Conservation (phyloP, 1,140 invertebrate species). For the Coptotermes formosanus region DNA sequence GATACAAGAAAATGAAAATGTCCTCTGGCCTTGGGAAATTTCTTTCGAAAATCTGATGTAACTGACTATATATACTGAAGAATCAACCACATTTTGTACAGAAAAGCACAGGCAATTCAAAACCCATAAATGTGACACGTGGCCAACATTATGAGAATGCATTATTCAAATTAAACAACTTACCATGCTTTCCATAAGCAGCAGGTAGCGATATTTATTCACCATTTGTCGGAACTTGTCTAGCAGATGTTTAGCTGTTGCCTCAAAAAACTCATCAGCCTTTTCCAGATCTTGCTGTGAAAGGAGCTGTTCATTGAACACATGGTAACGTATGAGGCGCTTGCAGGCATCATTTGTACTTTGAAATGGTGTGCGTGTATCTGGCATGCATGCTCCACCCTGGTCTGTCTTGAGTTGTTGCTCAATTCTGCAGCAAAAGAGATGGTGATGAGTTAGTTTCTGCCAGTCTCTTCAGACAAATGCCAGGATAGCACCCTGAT, state of each 20-base stretch:
- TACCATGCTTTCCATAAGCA: constrained; percentile 85
- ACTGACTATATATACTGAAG: too few relatives aligned
- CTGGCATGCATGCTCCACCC: constrained; percentile 70
- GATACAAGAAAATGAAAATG: too few relatives aligned
- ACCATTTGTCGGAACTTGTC: constrained; percentile 73
- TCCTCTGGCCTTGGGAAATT: too few relatives aligned
- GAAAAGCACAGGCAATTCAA: too few relatives aligned
- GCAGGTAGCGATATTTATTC: constrained; percentile 73
- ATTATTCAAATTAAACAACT: constrained; percentile 39
- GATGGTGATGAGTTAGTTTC: not conserved
- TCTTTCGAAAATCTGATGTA: too few relatives aligned
- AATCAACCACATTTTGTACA: too few relatives aligned
- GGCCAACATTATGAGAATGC: too few relatives aligned
- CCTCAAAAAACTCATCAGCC: constrained; percentile 74
- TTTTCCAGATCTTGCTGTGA: constrained; percentile 66
- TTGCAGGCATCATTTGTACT: constrained; percentile 75
- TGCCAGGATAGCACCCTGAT: not conserved
- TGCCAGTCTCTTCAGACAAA: not conserved
- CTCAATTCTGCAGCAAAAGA: constrained; percentile 57
- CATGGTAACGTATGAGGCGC: constrained; percentile 78
- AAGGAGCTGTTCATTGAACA: constrained; percentile 68
- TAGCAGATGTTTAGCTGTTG: constrained; percentile 68
- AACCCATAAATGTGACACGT: too few relatives aligned
- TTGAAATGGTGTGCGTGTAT: constrained; percentile 72
- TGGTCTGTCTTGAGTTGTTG: constrained; percentile 78